These are phyloP conservation scores for Periparus ater DNA, from an alignment of 2,797 vertebrate genomes.

Conservation along the genomic window DNA sequence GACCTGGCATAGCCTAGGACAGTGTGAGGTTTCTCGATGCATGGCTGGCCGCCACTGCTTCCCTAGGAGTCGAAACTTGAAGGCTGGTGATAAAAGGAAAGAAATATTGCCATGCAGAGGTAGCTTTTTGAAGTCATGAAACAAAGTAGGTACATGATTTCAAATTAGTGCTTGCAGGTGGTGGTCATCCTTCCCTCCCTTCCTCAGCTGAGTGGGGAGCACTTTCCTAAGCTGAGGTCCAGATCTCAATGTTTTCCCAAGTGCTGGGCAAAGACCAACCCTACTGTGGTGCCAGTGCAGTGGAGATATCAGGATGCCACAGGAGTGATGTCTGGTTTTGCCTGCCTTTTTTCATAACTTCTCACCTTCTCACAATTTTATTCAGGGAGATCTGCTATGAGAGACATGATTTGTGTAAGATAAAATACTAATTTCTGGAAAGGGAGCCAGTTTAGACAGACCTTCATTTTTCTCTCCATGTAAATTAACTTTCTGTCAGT, in stretches of 20 bases:
- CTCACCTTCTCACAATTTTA: background rate
- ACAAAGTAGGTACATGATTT: background rate
- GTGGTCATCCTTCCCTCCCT: background rate
- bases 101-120: background rate
- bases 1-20: conserved; percentile 2
- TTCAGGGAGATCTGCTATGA: background rate
- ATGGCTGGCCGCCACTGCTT: background rate
- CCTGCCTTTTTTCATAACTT: background rate
- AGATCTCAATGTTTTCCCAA: background rate
- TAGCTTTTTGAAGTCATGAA: background rate
- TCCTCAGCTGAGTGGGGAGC: background rate
- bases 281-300: background rate
- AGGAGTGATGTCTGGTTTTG: background rate
- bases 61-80: background rate
- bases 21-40: background rate
- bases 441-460: background rate
- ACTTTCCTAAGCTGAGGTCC: background rate
- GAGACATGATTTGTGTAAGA: background rate
- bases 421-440: background rate
- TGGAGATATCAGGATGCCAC: background rate
- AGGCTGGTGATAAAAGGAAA: background rate
- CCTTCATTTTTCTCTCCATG: background rate
- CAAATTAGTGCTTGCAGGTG: background rate
- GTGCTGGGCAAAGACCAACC: background rate
- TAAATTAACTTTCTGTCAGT: background rate